Base-by-base conservation (phyloP, 2,113 vertebrate species). In the Protomyctophum bolini region DNA sequence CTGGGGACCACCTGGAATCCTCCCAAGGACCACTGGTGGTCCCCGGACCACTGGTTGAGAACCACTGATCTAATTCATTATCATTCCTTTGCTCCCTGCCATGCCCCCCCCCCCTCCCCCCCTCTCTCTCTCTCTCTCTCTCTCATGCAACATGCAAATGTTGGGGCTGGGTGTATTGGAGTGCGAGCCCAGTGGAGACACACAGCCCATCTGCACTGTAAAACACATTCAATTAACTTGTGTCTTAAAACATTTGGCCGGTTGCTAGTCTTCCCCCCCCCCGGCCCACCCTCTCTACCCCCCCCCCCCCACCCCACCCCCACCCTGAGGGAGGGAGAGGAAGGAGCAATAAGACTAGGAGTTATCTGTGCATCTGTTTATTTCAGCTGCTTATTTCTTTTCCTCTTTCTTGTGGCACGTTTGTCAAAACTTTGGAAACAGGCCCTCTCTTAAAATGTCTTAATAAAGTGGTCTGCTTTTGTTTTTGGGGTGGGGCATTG, bases 401-500 rank as follows among this genome's bases (percentile, higher is more conserved):
- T 41, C 33, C 21, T 41, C 5, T 41, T 41, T 41, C 4, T 41
- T 41, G 33, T 41, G 33, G 5, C 5, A 6, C 33, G 33, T 41
- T 21, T 41, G 33, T 41, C 33, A 41, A 41, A 41, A 41, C 33
- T 41, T 41, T 41, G 33, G 33, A 41, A 41, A 41, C 3, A 2
- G 33, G 33, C 33, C 33, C 21, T 21, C 21, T 41, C 33, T 41
- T 41, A 41, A 33, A 41, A 41, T 41, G 33, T 4, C 3, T 41
- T 41, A 41, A 41, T 41, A 41, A 41, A 41, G 33, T 41, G 33
- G 33, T 1, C 5, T 41, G 33, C 4, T 65, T 72, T 77, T 67
- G 73, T 83, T 84, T 82, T 68, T 52, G 5, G 33, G 46, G 11
- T 64, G 33, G 33, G 33, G 33, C 33, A 41, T 41, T 41, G 33